These are phyloP conservation scores for Poeciliopsis paucimaculata DNA, from an alignment of 2,797 vertebrate species.

Conservation along the genomic window DNA sequence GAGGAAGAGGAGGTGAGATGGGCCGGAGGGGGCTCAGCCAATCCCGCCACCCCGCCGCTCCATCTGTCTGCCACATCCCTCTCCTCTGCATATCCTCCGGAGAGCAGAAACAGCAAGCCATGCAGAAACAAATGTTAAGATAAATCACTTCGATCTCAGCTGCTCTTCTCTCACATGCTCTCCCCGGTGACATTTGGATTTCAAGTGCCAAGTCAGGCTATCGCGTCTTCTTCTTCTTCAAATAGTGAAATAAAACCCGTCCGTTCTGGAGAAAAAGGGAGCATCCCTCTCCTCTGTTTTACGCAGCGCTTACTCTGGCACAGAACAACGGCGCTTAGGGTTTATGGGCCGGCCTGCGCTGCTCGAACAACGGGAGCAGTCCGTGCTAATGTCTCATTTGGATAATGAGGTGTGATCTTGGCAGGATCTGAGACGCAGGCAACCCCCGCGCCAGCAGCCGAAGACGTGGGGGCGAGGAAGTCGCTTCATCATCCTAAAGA, in stretches of 20 bases:
- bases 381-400: slow-evolving; percentile 80
- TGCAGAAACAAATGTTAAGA: slow-evolving; percentile 78
- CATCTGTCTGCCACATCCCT: slow-evolving; percentile 71
- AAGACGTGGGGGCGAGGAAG: slow-evolving; percentile 38
- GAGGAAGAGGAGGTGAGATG: slow-evolving; percentile 37
- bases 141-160: slow-evolving; percentile 71
- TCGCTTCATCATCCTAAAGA: slow-evolving; percentile 34
- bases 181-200: slow-evolving; percentile 74
- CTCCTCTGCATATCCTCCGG: slow-evolving; percentile 63
- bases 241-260: slow-evolving; percentile 35
- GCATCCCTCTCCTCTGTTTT: slow-evolving; percentile 47
- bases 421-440: slow-evolving; percentile 54
- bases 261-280: slow-evolving; percentile 10
- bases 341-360: slow-evolving; percentile 53
- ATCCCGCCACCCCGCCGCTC: slow-evolving; percentile 55
- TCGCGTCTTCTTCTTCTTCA: slow-evolving; percentile 38
- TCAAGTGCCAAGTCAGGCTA: slow-evolving; percentile 58
- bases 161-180: slow-evolving; percentile 59
- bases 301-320: slow-evolving; percentile 48
- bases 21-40: slow-evolving; percentile 56
- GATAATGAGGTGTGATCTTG: slow-evolving; percentile 81
- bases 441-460: slow-evolving; percentile 54
- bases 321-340: slow-evolving; percentile 37
- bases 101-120: slow-evolving; percentile 72
- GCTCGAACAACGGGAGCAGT: slow-evolving; percentile 41